Base-by-base conservation (phyloP, 1,140 invertebrate species). In the Pseudomyrmex flavicornis region DNA sequence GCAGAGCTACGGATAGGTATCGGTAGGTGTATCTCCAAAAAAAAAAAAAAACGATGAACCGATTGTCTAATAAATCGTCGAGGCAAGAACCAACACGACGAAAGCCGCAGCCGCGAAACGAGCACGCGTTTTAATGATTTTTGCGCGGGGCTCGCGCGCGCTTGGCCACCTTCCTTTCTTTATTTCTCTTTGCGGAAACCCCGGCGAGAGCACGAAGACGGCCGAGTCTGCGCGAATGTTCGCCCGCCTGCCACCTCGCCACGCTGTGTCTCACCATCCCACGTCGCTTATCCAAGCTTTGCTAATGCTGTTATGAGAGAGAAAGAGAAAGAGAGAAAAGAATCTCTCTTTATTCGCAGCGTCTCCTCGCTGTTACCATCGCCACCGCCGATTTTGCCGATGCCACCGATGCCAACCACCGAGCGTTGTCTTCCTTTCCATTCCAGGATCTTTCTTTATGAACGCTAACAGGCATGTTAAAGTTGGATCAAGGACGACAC, bases 101-200 rank as follows among this genome's bases (percentile, higher is more conserved):
- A 50, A 59, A 72, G 88, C 84, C 82, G 80, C 88, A 72, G 83
- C 69, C 77, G 83, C 85, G 70, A 85, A 90, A 84, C 85, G 66
- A 76, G 83, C 88, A 83, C 85, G 83, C 85, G 90, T 91, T 91
- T 91, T 91, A 91, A 91, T 90, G 90, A 91, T 91, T 91, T 91
- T 91, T 91, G 88, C 88, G 82, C 72, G 85, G 82, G 73, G 69
- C 80, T 65, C 83, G 76, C 86, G 76, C 80, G 84, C 90, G 83
- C 74, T 86, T 88, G 56, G 75, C 66, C 76, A 84, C 87, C 88
- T 90, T 82, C 84, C 84, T 88, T 91, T 91, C 89, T 86, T 88
- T 90, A 86, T 85, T 91, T 90, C 88, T 83, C 75, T 85, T 89
- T 86, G 66, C 66, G 73, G 74, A 63, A 86, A 90, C 80, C 63